Evolutionary conservation across 2,797 vertebrate genomes (phyloP), one percentile per base, ranked within the genome.

Genomic region (Delichon dasypus): DNA sequence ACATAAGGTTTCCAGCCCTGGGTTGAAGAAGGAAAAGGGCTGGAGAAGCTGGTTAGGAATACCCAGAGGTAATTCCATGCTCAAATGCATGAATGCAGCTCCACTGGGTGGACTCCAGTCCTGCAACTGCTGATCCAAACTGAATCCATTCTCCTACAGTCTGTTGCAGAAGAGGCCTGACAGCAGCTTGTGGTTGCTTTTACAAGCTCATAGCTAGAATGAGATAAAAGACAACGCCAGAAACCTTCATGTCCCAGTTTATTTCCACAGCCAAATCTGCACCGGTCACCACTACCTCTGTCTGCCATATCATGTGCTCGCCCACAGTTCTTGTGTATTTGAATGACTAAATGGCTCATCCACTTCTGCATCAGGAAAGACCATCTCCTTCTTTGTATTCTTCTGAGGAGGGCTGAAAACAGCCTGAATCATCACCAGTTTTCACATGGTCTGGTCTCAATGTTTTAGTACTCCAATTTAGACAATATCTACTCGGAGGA

Each of bases 401-500:
- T 61, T 88, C 77, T 70, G 64, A 92, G 48, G 18, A 82, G 11
- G 20, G 32, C 47, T 82, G 89, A 91, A 88, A 79, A 91, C 76
- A 53, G 48, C 50, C 68, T 78, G 85, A 96, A 38, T 90, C 89
- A 93, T 81, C 83, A 88, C 21, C 51, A 61, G 84, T 92, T 95
- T 81, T 91, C 87, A 93, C 42, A 16, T 51, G 32, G 57, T 64
- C 55, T 94, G 38, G 17, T 76, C 82, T 84, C 71, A 76, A 50
- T 8, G 17, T 90, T 95, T 94, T 87, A 89, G 22, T 62, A 87
- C 34, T 91, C 91, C 90, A 95, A 60, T 83, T 85, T 79, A 94
- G 60, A 86, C 54, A 92, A 40, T 51, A 88, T 70, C 76, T 91
- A 87, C 88, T 67, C 93, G 75, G 79, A 95, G 94, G 90, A 95